These are phyloP conservation scores for Temnothorax nylanderi DNA, from an alignment of 1,140 invertebrate species.

Conservation along the genomic window DNA sequence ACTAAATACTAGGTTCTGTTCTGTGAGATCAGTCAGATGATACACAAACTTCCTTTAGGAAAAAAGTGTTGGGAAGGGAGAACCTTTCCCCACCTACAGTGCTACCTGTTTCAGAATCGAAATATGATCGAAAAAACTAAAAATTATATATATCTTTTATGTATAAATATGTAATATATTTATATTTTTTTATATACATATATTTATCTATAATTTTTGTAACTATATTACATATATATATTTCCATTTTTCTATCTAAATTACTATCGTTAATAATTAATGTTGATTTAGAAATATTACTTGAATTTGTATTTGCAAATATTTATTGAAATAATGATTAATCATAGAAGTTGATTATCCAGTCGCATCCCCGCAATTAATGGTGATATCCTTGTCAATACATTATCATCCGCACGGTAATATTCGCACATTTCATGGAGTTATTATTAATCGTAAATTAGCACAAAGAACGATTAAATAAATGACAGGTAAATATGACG, in stretches of 20 bases:
- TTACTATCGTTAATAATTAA: background rate
- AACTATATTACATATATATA: background rate
- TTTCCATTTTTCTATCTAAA: background rate
- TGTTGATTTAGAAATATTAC: background rate
- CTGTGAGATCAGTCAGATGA: too few relatives aligned
- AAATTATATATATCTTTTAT: too few relatives aligned
- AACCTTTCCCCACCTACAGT: background rate
- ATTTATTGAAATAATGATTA: background rate
- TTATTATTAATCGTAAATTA: background rate
- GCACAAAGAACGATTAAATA: background rate
- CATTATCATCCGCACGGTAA: background rate
- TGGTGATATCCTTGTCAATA: conserved; percentile 1
- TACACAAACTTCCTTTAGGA: too few relatives aligned
- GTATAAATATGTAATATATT: background rate
- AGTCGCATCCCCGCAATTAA: background rate
- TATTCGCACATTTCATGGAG: background rate
- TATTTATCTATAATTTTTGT: background rate
- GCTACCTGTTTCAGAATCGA: background rate
- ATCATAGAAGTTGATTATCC: background rate
- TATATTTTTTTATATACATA: background rate
- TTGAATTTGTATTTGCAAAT: background rate
- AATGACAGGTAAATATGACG: background rate
- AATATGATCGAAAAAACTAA: too few relatives aligned
- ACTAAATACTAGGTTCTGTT: too few relatives aligned
- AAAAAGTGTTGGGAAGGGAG: too few relatives aligned